These are phyloP conservation scores for Turritopsis rubra DNA, from an alignment of 30 jellyfish, hydroid and myxozoan genomes.

Conservation along the genomic window DNA sequence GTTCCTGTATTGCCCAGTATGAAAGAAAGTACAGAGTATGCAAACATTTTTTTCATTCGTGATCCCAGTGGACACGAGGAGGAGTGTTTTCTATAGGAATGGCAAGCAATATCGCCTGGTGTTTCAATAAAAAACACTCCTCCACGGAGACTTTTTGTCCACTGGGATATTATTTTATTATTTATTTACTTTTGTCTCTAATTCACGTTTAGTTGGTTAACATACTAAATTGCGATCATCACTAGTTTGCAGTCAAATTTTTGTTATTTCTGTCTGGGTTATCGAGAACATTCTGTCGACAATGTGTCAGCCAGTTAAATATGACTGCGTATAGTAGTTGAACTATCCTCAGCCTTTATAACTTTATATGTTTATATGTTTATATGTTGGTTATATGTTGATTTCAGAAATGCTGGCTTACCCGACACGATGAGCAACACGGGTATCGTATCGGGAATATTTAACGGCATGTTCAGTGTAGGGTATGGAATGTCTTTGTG, in stretches of 20 bases:
- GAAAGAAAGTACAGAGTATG: conserved; percentile 48
- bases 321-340: not conserved
- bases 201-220: no score
- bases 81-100: not conserved
- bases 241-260: no score
- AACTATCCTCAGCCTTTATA: no score
- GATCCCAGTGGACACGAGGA: no score
- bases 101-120: not conserved
- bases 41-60: not conserved
- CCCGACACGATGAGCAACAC: conserved; percentile 50
- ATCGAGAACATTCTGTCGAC: no score
- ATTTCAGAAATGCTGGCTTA: conserved; percentile 59
- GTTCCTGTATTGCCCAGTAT: conserved; percentile 72
- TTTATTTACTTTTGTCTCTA: no score
- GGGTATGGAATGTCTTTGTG: conserved; percentile 46
- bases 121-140: no score
- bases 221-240: no score
- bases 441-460: conserved; percentile 59
- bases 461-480: conserved; percentile 65
- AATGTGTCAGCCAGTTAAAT: no score
- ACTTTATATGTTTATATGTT: not conserved
- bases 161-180: no score
- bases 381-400: not conserved
- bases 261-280: no score
- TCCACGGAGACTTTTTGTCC: no score